Base-by-base conservation (phyloP, 1,140 invertebrate genomes). In the Brachionus koreanus region DNA sequence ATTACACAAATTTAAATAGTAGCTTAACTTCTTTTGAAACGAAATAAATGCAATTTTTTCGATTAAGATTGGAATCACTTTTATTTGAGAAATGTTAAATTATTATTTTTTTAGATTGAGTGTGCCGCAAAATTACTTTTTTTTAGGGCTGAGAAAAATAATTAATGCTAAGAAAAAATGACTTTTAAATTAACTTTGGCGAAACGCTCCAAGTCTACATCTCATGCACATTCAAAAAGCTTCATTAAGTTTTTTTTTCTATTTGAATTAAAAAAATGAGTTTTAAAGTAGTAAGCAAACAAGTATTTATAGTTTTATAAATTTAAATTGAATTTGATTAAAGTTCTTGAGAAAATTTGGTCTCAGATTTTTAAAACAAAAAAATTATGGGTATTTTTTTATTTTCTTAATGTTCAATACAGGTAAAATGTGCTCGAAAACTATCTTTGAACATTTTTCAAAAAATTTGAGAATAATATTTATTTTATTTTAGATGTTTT, bases 401-500 rank as follows among this genome's bases (percentile, higher is more conserved):
- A 9, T 19, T 57, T 23, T 57, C 9, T 57, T 23, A 19, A 57
- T 57, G 7, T 23, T 9, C 7, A 57, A 57, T 5, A 23, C 49
- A 19, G 49, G 16, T 57, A 23, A 57, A 5, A 19, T 19, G 19
- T 57, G 49, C 6, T 25, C 33, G 0, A 19, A 39, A 37, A 39
- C 39, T 69, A 19, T 69, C 29, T 42, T 69, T 13, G n/a, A 39
- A 37, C 12, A 6, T 42, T 69, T 69, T 5, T 39, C 3, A 69
- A 39, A 69, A 69, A 69, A 37, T 69, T 37, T 19, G n/a, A 69
- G 39, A 65, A 16, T 65, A 25, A 16, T 65, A 37, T n/a, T n/a
- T 67, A n/a, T n/a, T 67, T 69, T 69, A 42, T 69, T 69, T 39
- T 69, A 69, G 65, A 69, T 69, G 65, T 39, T 69, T 69, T 33